These are phyloP conservation scores for Mesitornis unicolor DNA, from an alignment of 2,113 vertebrate genomes.

Conservation along the genomic window DNA sequence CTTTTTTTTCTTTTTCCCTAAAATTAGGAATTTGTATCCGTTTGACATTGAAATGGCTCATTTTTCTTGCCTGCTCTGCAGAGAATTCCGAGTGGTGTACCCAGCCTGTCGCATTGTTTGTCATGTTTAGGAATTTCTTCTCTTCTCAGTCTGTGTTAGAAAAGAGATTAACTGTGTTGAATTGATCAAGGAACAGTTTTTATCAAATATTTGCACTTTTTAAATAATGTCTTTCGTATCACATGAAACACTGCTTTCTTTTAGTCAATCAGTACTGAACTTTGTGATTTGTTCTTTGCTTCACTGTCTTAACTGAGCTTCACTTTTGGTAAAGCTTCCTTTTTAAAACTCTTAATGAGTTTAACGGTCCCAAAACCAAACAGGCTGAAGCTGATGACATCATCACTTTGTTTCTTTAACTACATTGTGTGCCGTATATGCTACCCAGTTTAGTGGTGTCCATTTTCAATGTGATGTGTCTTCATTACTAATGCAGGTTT, in stretches of 20 bases:
- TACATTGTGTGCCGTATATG: fast-evolving
- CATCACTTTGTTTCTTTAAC: neutral
- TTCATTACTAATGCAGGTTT: neutral
- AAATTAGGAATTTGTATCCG: neutral
- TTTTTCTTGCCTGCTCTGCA: neutral
- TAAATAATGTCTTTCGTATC: neutral
- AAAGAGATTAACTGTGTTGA: neutral
- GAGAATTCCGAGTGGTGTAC: too few relatives aligned
- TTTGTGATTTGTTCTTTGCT: neutral
- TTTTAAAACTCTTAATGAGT: neutral
- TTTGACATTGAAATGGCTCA: neutral
- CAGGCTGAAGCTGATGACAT: neutral
- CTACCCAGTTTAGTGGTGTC: neutral
- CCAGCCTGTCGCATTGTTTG: neutral
- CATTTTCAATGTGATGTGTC: fast-evolving
- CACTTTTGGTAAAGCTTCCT: neutral
- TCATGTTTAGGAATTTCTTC: neutral
- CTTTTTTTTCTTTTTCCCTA: neutral
- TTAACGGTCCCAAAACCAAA: neutral
- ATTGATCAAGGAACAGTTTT: neutral
- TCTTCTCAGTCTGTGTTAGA: fast-evolving
- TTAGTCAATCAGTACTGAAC: fast-evolving
- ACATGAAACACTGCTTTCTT: fast-evolving
- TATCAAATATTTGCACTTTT: neutral
- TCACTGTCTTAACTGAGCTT: neutral